Base-by-base conservation (phyloP, 2,888 invertebrate genomes). In the Noctua janthina region DNA sequence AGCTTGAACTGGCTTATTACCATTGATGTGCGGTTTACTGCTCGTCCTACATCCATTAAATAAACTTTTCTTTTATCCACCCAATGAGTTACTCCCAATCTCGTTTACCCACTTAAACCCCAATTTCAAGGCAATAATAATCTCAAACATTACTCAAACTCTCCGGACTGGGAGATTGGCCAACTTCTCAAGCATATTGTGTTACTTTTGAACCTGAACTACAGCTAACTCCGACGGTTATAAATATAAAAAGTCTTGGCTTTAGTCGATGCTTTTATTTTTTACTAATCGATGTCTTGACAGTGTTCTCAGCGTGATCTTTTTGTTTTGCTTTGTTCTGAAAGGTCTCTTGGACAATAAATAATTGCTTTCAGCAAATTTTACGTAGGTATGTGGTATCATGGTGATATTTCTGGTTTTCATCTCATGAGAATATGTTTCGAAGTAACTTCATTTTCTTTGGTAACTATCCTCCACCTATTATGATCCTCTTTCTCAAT, bases 121-220 rank as follows among this genome's bases (percentile, higher is more conserved):
- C 79, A 66, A 86, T 83, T 82, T 82, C 79, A 84, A 79, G 77
- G 81, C 80, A 76, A 82, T 81, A 75, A 86, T 81, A 83, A 86
- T 77, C 66, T 59, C 54, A 54, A 69, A 70, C 75, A 86, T 81
- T 78, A 68, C 69, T 87, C 82, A 84, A 71, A 68, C 73, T 79
- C 73, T 79, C 70, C 20, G 56, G 43, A 80, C 69, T 86, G 86
- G 86, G 89, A 86, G 80, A 54, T 79, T 80, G 76, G 87, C 85
- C 87, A 87, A 87, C 82, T 77, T 35, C 70, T 78, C 79, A 78
- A 81, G 71, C 78, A 71, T 78, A 83, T 83, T 78, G 67, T 78
- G 76, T 88, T 88, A 82, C 85, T 83, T 88, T 85, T 89, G 90
- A 90, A 90, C 89, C 89, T 90, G 89, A 88, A 90, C 89, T 89